These are phyloP conservation scores for Thyatira batis DNA, from an alignment of 2,888 invertebrate genomes.

Conservation along the genomic window DNA sequence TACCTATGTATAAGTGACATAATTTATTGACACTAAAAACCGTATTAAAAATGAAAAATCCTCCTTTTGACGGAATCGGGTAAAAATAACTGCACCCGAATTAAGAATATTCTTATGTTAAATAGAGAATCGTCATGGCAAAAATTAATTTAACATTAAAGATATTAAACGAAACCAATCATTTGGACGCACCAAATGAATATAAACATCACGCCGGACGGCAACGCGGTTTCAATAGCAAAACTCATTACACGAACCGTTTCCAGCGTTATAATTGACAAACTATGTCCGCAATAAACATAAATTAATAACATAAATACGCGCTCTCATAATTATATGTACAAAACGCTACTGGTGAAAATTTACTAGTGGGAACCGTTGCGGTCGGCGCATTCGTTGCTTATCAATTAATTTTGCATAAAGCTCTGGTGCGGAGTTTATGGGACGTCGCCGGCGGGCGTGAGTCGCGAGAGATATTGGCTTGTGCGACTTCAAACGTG, in stretches of 20 bases:
- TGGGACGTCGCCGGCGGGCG: conserved; percentile 23
- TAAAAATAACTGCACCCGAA: no score
- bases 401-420: conserved; percentile 39
- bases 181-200: background rate
- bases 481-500: background rate
- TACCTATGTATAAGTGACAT: no score
- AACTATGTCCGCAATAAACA: conserved; percentile 4
- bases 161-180: background rate
- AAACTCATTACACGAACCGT: background rate
- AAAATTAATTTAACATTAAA: no score
- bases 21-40: no score
- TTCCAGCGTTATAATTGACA: conserved; percentile 3
- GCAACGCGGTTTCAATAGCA: background rate
- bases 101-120: no score
- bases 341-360: background rate
- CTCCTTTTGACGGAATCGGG: no score
- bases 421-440: conserved; percentile 26
- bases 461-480: conserved; percentile 6
- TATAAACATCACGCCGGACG: background rate
- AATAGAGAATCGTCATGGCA: no score
- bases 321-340: background rate
- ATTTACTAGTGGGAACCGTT: conserved; percentile 16
- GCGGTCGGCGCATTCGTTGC: conserved; percentile 25
- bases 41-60: no score
- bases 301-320: conserved; percentile 6